A percentile compares a stretch with the other conserved stretches of the same genome.
Evolutionary conservation across 2,113 vertebrate genomes (phyloP).

Genomic region (Gasterosteus nipponicus): DNA sequence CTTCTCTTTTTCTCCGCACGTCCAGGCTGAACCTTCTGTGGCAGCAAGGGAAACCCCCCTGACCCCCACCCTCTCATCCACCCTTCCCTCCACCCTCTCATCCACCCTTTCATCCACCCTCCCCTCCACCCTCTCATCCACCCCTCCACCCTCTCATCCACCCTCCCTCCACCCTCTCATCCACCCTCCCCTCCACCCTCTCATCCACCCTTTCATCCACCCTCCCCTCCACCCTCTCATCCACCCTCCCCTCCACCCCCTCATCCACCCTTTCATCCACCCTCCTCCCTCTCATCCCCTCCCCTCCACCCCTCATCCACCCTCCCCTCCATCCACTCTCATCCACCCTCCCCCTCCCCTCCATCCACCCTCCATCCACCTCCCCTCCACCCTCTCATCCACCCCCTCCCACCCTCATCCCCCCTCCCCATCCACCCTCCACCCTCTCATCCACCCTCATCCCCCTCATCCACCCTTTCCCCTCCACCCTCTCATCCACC

Average conservation of each 20-base stretch:
- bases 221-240: not conserved
- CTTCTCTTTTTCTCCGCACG: slow-evolving; percentile 13
- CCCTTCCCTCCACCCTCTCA: not conserved
- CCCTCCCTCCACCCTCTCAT: slow-evolving; percentile 6
- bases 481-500: slow-evolving; percentile 10
- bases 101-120: not conserved
- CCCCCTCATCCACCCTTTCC: too few relatives aligned
- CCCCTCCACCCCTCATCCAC: slow-evolving; percentile 14
- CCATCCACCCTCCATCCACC: slow-evolving; percentile 1
- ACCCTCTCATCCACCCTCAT: slow-evolving; percentile 18
- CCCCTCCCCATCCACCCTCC: slow-evolving; percentile 3
- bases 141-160: not conserved
- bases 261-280: slow-evolving; percentile 21
- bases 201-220: slow-evolving; percentile 7
- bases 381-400: not conserved
- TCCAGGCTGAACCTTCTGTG: slow-evolving; percentile 10
- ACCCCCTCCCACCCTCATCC: slow-evolving; percentile 7
- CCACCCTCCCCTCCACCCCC: slow-evolving; percentile 1
- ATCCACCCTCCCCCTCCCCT: not conserved
- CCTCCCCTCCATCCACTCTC: slow-evolving; percentile 12
- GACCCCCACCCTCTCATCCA: not conserved
- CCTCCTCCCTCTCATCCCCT: not conserved
- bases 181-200: slow-evolving; percentile 4
- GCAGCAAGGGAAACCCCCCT: slow-evolving; percentile 38
- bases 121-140: not conserved